Base-by-base conservation (phyloP, 2,797 vertebrate genomes). In the Spinus olivaceus region DNA sequence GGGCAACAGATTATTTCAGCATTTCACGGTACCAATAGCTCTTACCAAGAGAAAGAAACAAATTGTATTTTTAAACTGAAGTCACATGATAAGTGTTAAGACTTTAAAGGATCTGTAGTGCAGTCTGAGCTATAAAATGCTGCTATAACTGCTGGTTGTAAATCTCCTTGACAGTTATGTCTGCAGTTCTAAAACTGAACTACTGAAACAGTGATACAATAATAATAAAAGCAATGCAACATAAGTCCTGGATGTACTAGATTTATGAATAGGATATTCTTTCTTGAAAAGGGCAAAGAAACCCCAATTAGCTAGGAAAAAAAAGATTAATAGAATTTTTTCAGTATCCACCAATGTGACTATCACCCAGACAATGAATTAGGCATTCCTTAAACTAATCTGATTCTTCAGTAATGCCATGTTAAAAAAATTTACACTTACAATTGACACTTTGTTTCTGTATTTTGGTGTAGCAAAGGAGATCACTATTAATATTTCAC, bases 151-250 rank as follows among this genome's bases (percentile, higher is more conserved):
- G 80, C 64, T 3, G 3, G 39, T 57, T 96, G 44, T 97, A 97
- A 97, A 97, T 98, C 94, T 96, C 91, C 88, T 81, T 95, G 95
- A 92, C 97, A 96, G 94, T 96, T 97, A 95, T 92, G 86, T 91
- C 94, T 96, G 88, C 97, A 97, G 97, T 96, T 97, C 96, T 97
- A 96, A 97, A 97, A 92, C 65, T 86, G 32, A 97, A 94, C 96
- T 96, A 95, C 95, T 95, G 95, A 97, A 96, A 97, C 90, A 96
- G 90, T 95, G 95, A 96, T 96, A 97, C 96, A 97, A 96, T 96
- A 97, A 96, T 96, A 97, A 97, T 96, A 98, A 98, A 98, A 96
- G 81, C 94, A 95, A 91, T 22, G 53, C 87, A 96, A 96, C 42
- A 3, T 86, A 97, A 95, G 88, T 92, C 87, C 74, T 92, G 77